Evolutionary conservation across 2,888 invertebrate species (phyloP).

Genomic region (Xestia xanthographa): DNA sequence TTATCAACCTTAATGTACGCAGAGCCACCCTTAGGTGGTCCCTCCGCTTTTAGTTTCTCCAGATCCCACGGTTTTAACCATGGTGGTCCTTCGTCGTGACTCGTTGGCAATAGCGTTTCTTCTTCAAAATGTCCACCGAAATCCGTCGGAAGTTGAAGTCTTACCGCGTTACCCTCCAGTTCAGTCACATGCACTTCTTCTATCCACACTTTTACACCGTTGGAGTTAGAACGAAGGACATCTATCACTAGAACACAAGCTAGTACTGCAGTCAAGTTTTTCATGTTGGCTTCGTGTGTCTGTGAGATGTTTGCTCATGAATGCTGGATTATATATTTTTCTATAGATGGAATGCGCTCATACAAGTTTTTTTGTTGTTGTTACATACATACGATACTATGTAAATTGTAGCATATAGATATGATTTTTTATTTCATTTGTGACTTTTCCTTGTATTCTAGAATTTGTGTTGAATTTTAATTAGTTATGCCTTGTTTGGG

Average conservation of each 20-base stretch:
- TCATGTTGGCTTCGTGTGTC: background rate
- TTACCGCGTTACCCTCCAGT: background rate
- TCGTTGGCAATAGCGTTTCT: background rate
- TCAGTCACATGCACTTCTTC: background rate
- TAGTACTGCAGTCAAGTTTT: background rate
- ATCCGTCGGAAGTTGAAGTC: background rate
- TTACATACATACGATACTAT: background rate
- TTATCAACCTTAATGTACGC: background rate
- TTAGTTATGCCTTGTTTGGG: background rate
- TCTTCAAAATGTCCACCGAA: background rate
- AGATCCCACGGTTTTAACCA: background rate
- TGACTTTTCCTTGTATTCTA: conserved; percentile 2
- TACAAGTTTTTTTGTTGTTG: background rate
- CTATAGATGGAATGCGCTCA: background rate
- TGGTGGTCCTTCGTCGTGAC: background rate
- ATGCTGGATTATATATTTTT: background rate
- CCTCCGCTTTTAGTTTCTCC: background rate
- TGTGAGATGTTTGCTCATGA: background rate
- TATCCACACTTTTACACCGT: background rate
- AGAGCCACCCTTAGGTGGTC: background rate
- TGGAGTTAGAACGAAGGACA: background rate
- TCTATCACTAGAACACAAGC: background rate
- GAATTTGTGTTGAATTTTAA: background rate
- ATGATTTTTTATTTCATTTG: background rate
- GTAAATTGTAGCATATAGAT: background rate